Evolutionary conservation across 2,888 invertebrate genomes (phyloP), one percentile per base, ranked within the genome.

Genomic region (Limnephilus lunatus): DNA sequence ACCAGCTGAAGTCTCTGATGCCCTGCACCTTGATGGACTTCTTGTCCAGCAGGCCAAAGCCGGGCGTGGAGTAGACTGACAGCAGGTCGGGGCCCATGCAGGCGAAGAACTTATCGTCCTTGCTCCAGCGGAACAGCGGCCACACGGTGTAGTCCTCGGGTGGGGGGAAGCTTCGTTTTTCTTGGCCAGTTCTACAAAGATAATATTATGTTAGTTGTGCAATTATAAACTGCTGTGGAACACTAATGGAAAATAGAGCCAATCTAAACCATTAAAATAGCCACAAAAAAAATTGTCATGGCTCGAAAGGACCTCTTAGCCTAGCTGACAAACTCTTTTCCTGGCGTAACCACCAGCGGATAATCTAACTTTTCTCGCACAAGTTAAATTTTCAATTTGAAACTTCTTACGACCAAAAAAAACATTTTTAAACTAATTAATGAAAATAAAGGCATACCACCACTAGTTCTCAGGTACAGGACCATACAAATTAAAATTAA

Each of bases 121-220:
- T 98, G 91, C 99, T 99, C 99, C 99, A 99, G 94, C 99, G 98
- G 97, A 99, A 99, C 94, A 99, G 98, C 0, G 99, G 99, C 98
- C 99, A 98, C 0, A 97, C 97, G 0, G 98, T 97, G 92, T 98
- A 97, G 91, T 98, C 97, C 90, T 99, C 98, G 0, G 98, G 97
- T 0, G 98, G 97, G 91, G 97, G 97, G 95, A 99, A 99, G 3
- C 98, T 97, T 94, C 99, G 97, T 95, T 99, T 99, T 95, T 99
- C 99, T 94, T 97, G 97, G 14, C 99, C 99, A 9, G 99, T 99
- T 94, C 97, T 97, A 94, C 89, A 94, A 93, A 19, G 1, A 7
- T 68, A 68, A 68, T 68, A n/a, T 19, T 25, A 2, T 68, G 68
- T 68, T 68, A 68, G 25, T n/a, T n/a, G 2, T 68, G 25, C n/a